phyloP scores from a whole-genome alignment of 2,888 invertebrate genomes.

The Mesochorus sp. region DNA sequence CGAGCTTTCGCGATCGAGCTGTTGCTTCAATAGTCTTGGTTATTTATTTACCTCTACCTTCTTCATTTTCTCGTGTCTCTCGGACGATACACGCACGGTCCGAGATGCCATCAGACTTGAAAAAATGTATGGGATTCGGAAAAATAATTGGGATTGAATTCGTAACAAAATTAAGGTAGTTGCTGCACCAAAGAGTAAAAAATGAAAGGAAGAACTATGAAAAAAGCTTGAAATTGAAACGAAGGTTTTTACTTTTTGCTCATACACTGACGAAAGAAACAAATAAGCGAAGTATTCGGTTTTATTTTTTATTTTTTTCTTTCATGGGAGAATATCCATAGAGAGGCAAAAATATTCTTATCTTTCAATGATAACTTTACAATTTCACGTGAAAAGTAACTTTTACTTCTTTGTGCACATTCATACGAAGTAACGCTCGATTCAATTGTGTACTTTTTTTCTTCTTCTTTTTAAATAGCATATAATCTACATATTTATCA shows the following conservation, averaged over 20 bases:
- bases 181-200: no score
- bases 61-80: constrained; percentile 1
- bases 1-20: constrained; percentile 69
- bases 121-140: neutral
- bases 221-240: constrained; percentile 62
- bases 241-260: constrained; percentile 43
- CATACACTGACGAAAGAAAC: constrained; percentile 30
- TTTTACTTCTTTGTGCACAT: no score
- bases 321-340: no score
- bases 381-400: no score
- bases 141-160: neutral
- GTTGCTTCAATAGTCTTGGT: constrained; percentile 48
- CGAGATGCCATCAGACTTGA: neutral
- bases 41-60: constrained; percentile 26
- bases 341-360: no score
- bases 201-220: constrained; percentile 17
- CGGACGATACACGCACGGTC: neutral
- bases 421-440: no score
- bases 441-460: no score
- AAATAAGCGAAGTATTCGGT: constrained; percentile 38
- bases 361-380: no score
- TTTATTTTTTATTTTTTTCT: no score
- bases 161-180: no score
- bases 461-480: neutral
- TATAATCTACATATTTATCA: no score